Evolutionary conservation across 1,140 invertebrate genomes (phyloP).

Genomic region (Aphaenogaster ashmeadi): DNA sequence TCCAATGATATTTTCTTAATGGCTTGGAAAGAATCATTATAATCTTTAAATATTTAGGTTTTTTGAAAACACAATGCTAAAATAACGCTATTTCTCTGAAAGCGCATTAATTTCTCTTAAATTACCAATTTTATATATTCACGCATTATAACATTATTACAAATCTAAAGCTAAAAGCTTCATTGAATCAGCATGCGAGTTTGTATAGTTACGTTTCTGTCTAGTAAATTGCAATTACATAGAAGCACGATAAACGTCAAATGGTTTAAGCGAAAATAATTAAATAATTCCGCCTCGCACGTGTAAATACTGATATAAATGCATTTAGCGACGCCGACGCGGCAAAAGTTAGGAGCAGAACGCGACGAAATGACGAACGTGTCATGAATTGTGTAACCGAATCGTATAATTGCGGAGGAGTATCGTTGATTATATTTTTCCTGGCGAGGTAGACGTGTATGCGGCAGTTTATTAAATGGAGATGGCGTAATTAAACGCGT

Average conservation of each 20-base stretch:
- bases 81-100: not conserved
- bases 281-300: slow-evolving; percentile 25
- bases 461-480: not conserved
- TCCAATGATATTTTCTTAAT: not conserved
- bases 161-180: not conserved
- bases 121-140: not conserved
- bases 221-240: slow-evolving; percentile 13
- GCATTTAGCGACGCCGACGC: slow-evolving; percentile 1
- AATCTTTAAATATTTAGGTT: not conserved
- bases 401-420: slow-evolving; percentile 46
- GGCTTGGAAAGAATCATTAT: not conserved
- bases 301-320: not conserved
- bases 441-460: not conserved
- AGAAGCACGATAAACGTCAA: slow-evolving; percentile 7
- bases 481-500: slow-evolving; percentile 45
- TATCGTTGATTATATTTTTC: slow-evolving; percentile 53
- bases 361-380: not conserved
- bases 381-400: slow-evolving; percentile 41
- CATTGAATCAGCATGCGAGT: not conserved
- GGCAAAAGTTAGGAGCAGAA: slow-evolving; percentile 22
- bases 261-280: slow-evolving; percentile 32
- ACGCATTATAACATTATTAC: not conserved
- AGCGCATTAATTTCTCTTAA: not conserved
- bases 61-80: not conserved
- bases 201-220: not conserved